Conservation (phyloP, 2,113 vertebrate species). For the Sinocyclocheilus grahami region DNA sequence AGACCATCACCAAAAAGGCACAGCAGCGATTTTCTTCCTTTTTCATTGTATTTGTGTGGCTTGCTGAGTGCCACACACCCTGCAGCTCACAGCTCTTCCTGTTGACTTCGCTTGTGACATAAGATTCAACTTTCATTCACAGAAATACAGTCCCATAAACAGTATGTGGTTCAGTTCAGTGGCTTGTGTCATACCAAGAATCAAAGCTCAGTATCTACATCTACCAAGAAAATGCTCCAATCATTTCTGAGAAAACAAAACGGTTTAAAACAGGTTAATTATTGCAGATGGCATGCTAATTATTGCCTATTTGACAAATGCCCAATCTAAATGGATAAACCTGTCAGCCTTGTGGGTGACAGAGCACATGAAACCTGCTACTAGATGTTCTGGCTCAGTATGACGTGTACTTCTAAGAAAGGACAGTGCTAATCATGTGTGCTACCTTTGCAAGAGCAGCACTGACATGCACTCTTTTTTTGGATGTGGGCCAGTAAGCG, state of each 20-base stretch:
- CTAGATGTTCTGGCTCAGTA: not conserved
- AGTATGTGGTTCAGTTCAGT: conserved; percentile 1
- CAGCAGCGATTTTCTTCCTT: not conserved
- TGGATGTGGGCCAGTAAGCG: not conserved
- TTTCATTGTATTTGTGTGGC: not conserved
- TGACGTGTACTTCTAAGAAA: not conserved
- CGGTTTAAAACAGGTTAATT: not conserved
- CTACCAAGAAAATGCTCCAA: not conserved
- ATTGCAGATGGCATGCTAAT: not conserved
- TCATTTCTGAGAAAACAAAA: not conserved
- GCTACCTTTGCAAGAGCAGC: not conserved
- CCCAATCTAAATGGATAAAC: not conserved
- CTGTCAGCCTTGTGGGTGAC: not conserved
- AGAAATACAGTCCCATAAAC: conserved; percentile 18
- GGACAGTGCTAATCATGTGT: too few species aligned
- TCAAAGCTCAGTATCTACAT: not conserved
- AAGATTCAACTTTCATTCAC: conserved; percentile 22
- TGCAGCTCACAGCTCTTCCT: not conserved
- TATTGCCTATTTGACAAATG: conserved; percentile 10
- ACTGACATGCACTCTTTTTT: not conserved
- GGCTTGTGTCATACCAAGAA: conserved; percentile 25
- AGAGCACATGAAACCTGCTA: not conserved
- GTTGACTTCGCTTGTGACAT: not conserved
- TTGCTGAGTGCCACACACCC: not conserved
- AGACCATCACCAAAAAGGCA: not conserved